Base-by-base conservation (phyloP, 2,888 invertebrate species). In the Chrysolina americana region DNA sequence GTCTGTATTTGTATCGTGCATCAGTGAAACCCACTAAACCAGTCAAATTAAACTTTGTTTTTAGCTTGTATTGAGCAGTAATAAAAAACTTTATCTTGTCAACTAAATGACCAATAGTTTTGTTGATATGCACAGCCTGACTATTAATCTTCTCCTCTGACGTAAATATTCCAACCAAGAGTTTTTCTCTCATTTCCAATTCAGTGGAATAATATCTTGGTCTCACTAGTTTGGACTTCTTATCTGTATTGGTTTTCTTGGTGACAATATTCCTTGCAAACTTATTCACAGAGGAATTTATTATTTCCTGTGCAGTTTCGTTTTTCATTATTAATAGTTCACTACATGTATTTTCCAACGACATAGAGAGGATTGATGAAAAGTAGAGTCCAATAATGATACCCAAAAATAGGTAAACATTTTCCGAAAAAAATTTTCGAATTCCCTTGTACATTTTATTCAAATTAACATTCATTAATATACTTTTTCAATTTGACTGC, bases 161-260 rank as follows among this genome's bases (percentile, higher is more conserved):
- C 19, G 95, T 95, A 83, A 98, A 90, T 48, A 98, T 94, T 19
- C 95, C 97, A 44, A 97, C 93, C 84, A 98, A 95, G 15, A 98
- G 87, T 84, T 96, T 96, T 80, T 96, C 96, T 76, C 95, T 91
- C 81, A 98, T 98, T 19, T 97, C 98, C 71, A 99, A 91, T 87
- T 99, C 99, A 0, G 98, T 97, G 65, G 96, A 96, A 86, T 97
- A 98, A 89, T 97, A 99, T 23, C 98, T 91, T 0, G 98, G 97
- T 2, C 98, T 92, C 70, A 94, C 90, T 78, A 96, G 90, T 80
- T 92, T 91, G 84, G 81, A 75, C 70, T 85, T 86, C 47, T 82
- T 82, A n/a, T 73, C 78, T 9, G 73, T 62, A 63, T 65, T 80
- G 1, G 80, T 66, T 77, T 81, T 83, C 65, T 81, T 83, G 6